Evolutionary conservation across 1,140 invertebrate species (phyloP).

Genomic region (Drosophila tani): DNA sequence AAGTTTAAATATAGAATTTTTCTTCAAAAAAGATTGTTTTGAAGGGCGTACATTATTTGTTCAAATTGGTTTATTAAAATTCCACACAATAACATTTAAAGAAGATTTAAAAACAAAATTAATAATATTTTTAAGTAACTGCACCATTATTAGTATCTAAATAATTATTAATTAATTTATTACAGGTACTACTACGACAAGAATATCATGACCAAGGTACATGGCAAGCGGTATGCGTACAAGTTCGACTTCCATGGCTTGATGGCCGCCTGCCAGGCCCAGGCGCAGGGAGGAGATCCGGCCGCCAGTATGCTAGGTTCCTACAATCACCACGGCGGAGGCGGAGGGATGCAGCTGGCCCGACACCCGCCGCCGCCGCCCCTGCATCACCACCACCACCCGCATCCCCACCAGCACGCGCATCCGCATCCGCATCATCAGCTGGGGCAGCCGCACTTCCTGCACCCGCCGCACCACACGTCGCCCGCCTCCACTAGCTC

Average conservation of each 20-base stretch:
- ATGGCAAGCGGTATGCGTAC: conserved; percentile 96
- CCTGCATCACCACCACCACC: conserved; percentile 57
- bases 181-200: conserved; percentile 99
- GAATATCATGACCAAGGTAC: conserved; percentile 98
- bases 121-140: too few species aligned
- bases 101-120: too few species aligned
- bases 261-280: conserved; percentile 93
- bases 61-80: too few species aligned
- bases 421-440: conserved; percentile 52
- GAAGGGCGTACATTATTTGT: too few species aligned
- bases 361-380: conserved; percentile 37
- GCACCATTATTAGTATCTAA: too few species aligned
- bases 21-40: too few species aligned
- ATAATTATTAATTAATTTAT: too few species aligned
- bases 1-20: too few species aligned
- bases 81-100: too few species aligned
- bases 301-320: conserved; percentile 75
- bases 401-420: conserved; percentile 67
- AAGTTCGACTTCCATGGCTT: conserved; percentile 96
- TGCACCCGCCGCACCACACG: conserved; percentile 53
- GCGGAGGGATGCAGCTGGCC: conserved; percentile 45
- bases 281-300: conserved; percentile 86
- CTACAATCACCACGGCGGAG: conserved; percentile 67
- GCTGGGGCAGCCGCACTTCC: conserved; percentile 38
- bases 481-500: conserved; percentile 69